A percentile compares a stretch with the other conserved stretches of the same genome.
phyloP scores from a whole-genome alignment of 2,113 vertebrate genomes.

The Cephalopholis sonnerati region DNA sequence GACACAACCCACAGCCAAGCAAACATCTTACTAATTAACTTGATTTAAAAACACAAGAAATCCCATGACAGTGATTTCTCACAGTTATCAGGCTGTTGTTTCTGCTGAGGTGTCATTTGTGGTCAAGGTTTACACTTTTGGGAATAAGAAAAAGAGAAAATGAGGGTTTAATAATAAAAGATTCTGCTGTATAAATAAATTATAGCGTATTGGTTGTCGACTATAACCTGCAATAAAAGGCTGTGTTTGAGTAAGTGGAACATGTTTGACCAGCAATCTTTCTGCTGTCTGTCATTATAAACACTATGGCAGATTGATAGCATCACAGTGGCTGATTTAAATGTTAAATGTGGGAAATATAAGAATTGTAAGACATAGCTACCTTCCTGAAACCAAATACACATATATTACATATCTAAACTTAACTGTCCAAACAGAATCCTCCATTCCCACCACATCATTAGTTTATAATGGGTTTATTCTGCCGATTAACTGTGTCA shows the following conservation, averaged over 20 bases:
- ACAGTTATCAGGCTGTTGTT: conserved; percentile 23
- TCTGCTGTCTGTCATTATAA: neutral
- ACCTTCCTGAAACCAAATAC: neutral
- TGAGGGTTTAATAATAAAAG: neutral
- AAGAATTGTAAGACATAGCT: no score
- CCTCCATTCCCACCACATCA: no score
- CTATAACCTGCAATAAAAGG: neutral
- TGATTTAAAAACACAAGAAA: conserved; percentile 42
- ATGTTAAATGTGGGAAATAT: no score
- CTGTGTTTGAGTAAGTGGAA: neutral
- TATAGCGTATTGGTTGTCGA: neutral
- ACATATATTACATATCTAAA: neutral
- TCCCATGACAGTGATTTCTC: conserved; percentile 39
- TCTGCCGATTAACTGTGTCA: neutral
- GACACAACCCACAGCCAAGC: conserved; percentile 7
- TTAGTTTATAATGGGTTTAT: no score
- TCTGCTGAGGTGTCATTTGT: conserved; percentile 26
- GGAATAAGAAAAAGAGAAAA: neutral
- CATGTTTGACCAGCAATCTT: neutral
- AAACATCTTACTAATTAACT: conserved; percentile 27
- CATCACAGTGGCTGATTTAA: no score
- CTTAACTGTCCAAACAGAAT: no score
- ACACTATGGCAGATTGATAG: neutral
- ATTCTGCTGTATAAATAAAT: neutral
- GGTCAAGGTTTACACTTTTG: conserved; percentile 19